Percentiles rank a stretch among this genome's conserved stretches.
Conservation (phyloP, 2,888 invertebrate species). For the Odontocolon sp. region DNA sequence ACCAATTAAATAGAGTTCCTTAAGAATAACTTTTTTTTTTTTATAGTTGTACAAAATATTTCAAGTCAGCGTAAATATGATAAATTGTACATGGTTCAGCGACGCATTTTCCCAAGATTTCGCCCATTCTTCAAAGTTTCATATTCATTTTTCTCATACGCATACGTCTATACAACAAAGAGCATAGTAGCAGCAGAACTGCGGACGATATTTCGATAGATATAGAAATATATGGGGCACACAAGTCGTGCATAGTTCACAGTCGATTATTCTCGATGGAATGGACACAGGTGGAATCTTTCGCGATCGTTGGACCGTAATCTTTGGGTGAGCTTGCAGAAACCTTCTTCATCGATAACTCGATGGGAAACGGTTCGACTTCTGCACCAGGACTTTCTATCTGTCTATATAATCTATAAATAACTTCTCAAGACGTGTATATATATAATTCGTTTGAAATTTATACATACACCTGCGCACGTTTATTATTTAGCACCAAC, state of each 20-base stretch:
- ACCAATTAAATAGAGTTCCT: too few species aligned
- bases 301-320: slow-evolving; percentile 34
- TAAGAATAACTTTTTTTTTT: too few species aligned
- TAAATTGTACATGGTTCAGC: too few species aligned
- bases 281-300: slow-evolving; percentile 44
- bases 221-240: too few species aligned
- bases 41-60: too few species aligned
- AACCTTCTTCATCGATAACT: slow-evolving; percentile 20
- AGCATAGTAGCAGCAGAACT: background rate
- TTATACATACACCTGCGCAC: background rate
- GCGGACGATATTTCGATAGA: slow-evolving; percentile 15
- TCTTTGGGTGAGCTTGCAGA: slow-evolving; percentile 32
- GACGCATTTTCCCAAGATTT: too few species aligned
- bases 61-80: too few species aligned
- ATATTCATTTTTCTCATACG: background rate
- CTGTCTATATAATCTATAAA: slow-evolving; percentile 16
- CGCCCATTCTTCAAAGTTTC: background rate
- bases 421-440: background rate
- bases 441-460: background rate
- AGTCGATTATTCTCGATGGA: slow-evolving; percentile 28
- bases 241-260: background rate
- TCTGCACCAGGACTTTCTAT: background rate
- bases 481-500: slow-evolving; percentile 8
- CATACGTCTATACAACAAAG: slow-evolving; percentile 4
- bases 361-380: background rate